These are phyloP conservation scores for Dicerorhinus sumatrensis DNA, from an alignment of 2,113 vertebrate species.

Conservation along the genomic window DNA sequence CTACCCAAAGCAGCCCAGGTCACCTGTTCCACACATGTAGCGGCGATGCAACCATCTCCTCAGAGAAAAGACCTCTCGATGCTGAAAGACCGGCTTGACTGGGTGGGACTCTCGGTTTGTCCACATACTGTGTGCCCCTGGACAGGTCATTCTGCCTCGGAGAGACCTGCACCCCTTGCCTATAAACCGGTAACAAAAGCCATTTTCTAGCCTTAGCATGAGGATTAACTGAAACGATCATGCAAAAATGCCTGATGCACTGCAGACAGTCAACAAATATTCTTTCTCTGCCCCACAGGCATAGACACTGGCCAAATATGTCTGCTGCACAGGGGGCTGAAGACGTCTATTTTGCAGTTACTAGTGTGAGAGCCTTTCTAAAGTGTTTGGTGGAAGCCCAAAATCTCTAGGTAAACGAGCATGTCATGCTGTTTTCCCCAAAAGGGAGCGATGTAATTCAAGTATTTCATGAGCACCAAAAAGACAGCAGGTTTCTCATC, in stretches of 20 bases:
- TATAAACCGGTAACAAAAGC: background rate
- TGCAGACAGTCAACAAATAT: background rate
- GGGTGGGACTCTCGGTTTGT: background rate
- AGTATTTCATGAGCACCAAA: slow-evolving; percentile 4
- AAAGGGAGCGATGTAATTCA: background rate
- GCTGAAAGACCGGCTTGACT: background rate
- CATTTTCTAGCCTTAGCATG: background rate
- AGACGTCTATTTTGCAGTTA: slow-evolving; percentile 43
- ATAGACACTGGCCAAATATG: background rate
- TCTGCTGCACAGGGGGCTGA: background rate
- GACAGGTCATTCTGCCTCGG: background rate
- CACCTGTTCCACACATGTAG: background rate
- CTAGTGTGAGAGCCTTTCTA: slow-evolving; percentile 20
- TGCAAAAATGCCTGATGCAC: background rate
- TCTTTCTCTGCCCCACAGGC: background rate
- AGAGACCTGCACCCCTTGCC: background rate
- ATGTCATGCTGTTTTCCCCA: background rate
- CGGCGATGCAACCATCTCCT: background rate
- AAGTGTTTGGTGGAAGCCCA: slow-evolving; percentile 32
- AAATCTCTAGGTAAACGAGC: slow-evolving; percentile 58
- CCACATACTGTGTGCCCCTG: no score
- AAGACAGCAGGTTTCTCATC: slow-evolving; percentile 16
- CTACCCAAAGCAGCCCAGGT: background rate
- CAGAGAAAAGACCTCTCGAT: background rate
- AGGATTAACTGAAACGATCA: background rate